Percentiles rank a stretch among this genome's conserved stretches.
Conservation (phyloP, 1,140 invertebrate species). For the Lepidurus arcticus region DNA sequence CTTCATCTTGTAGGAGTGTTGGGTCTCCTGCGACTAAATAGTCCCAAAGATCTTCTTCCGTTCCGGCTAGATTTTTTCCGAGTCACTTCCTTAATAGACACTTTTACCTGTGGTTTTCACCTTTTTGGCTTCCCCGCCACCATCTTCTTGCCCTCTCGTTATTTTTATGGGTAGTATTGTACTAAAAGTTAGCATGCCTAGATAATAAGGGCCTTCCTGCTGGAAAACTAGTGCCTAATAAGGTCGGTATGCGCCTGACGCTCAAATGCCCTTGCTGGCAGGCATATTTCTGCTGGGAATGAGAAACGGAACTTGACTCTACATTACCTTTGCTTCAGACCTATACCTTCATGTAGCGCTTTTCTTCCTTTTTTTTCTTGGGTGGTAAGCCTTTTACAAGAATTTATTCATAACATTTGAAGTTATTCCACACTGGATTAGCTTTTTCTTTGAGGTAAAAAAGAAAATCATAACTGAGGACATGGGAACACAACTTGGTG, state of each 20-base stretch:
- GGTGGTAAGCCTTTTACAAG: too few relatives aligned
- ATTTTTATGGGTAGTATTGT: conserved; percentile 1
- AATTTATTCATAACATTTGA: too few relatives aligned
- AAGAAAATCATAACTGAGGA: neutral
- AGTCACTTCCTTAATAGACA: conserved; percentile 22
- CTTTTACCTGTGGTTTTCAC: neutral
- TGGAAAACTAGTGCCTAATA: conserved; percentile 16
- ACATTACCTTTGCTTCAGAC: neutral
- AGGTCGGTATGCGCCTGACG: conserved; percentile 8
- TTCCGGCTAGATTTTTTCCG: neutral
- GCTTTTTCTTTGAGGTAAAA: too few relatives aligned
- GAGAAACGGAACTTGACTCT: neutral
- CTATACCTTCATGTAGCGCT: neutral
- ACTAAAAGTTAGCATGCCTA: conserved; percentile 15
- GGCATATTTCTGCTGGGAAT: neutral
- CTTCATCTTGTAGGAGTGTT: neutral
- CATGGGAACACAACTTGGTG: neutral
- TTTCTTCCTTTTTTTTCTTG: too few relatives aligned
- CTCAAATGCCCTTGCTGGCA: neutral
- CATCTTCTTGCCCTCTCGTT: neutral
- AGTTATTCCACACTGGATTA: too few relatives aligned
- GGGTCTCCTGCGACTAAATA: neutral
- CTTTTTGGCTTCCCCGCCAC: neutral
- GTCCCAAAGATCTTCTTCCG: neutral
- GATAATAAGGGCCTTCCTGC: conserved; percentile 13